Base-by-base conservation (phyloP, 2,113 vertebrate genomes). In the Peromyscus leucopus region DNA sequence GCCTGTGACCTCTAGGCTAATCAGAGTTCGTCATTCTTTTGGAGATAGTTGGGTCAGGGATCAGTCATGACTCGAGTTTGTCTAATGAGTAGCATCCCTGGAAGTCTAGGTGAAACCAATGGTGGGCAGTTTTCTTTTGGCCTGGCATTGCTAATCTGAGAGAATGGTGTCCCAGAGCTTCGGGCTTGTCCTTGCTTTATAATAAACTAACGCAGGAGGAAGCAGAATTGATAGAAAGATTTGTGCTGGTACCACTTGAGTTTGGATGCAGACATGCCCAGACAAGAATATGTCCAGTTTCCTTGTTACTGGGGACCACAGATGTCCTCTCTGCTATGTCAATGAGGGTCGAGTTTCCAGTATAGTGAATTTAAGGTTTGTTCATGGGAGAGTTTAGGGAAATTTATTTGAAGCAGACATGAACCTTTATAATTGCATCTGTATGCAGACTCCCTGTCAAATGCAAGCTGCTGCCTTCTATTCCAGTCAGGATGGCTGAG, bases 271-370 rank as follows among this genome's bases (percentile, higher is more conserved):
- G 88, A 48, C 26, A 39, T 78, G 76, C 78, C 93, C 15, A 8
- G 78, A 86, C 82, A 67, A 83, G 93, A 69, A 88, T 48, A 67
- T 51, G 33, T 48, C 74, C 63, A 28, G 26, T 88, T 93, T 67
- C 51, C 93, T 92, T 95, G 10, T 82, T 59, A 61, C 7, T 94
- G 88, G 51, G 76, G 72, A 65, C 48, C 13, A 36, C 33, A 69
- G 22, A 94, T 95, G 65, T 94, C 71, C 28, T 95, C 55, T 96
- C 92, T 36, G 80, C n/a, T 87, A 89, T 96, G 26, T 61, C 83
- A 84, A 61, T n/a, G 59, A 21, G 57, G 55, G 48, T 87, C 74
- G 39, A 82, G 24, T 36, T 86, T 95, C 95, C 92, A 76, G 86
- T 48, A 15, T 6, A 42, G 84, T 22, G 79, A 59, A 39, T 94